Evolutionary conservation across 2,888 invertebrate genomes (phyloP).

Genomic region (Tetragonisca angustula): DNA sequence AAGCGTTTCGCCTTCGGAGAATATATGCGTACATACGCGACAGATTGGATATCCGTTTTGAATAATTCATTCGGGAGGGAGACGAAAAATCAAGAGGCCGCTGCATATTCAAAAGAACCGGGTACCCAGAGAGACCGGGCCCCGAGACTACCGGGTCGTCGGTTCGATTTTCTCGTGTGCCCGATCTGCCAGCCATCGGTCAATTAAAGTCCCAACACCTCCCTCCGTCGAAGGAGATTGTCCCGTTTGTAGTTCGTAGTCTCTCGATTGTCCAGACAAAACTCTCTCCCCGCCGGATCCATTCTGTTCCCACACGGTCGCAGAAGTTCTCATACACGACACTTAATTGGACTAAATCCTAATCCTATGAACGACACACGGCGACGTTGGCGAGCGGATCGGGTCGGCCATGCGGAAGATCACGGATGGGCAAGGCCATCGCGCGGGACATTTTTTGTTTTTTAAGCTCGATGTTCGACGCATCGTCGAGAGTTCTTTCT

Average conservation of each 20-base stretch:
- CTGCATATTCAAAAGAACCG: slow-evolving; percentile 30
- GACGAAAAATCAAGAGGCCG: not conserved
- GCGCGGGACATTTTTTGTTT: slow-evolving; percentile 11
- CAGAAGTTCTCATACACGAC: slow-evolving; percentile 43
- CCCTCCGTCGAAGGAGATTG: not conserved
- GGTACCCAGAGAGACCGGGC: not conserved
- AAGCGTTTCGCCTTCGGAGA: slow-evolving; percentile 7
- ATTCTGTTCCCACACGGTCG: slow-evolving; percentile 19
- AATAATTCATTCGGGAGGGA: slow-evolving; percentile 43
- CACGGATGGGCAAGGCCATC: slow-evolving; percentile 23
- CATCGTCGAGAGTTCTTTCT: slow-evolving; percentile 36
- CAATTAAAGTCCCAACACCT: not conserved
- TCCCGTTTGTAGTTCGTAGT: too few relatives aligned
- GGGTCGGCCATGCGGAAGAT: slow-evolving; percentile 20
- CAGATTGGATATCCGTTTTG: slow-evolving; percentile 8
- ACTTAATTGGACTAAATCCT: slow-evolving; percentile 47
- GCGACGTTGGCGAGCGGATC: slow-evolving; percentile 22
- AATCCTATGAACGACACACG: slow-evolving; percentile 46
- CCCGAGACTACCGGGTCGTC: not conserved
- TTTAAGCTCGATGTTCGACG: slow-evolving; percentile 57
- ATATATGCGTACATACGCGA: not conserved
- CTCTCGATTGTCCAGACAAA: not conserved
- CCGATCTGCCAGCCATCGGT: not conserved
- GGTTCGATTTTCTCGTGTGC: slow-evolving; percentile 30
- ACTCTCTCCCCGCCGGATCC: slow-evolving; percentile 16